These are phyloP conservation scores for Nylanderia fulva DNA, from an alignment of 1,140 invertebrate genomes.

Conservation along the genomic window DNA sequence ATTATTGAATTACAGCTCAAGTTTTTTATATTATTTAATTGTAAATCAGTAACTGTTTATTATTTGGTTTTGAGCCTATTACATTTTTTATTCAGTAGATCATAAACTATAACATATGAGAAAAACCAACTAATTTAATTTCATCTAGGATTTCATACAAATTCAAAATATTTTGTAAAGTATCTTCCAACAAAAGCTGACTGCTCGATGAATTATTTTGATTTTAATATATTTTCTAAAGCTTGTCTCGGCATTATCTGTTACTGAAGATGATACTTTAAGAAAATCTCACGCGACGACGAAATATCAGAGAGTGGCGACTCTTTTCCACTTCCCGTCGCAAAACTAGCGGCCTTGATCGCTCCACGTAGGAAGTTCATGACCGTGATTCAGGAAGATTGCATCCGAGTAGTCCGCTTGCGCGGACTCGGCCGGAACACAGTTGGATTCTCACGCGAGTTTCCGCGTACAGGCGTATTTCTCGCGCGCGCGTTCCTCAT, in stretches of 20 bases:
- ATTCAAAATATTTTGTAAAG: too few relatives aligned
- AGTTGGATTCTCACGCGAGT: conserved; percentile 69
- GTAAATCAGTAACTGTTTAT: too few relatives aligned
- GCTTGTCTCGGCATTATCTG: not conserved
- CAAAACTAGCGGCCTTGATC: conserved; percentile 50
- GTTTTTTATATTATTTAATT: too few relatives aligned
- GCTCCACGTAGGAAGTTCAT: conserved; percentile 48
- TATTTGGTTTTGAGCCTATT: too few relatives aligned
- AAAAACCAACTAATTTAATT: too few relatives aligned
- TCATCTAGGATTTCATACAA: too few relatives aligned
- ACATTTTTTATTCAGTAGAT: too few relatives aligned
- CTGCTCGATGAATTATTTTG: conserved; percentile 11
- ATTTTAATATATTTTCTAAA: not conserved
- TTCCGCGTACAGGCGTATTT: conserved; percentile 57
- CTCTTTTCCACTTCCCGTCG: conserved; percentile 1
- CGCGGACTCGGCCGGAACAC: conserved; percentile 39
- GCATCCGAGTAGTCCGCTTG: conserved; percentile 10
- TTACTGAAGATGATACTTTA: not conserved
- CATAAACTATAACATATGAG: too few relatives aligned
- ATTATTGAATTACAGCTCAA: too few relatives aligned
- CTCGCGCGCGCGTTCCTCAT: conserved; percentile 42
- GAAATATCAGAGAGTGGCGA: conserved; percentile 13
- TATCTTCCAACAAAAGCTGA: too few relatives aligned
- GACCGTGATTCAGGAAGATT: conserved; percentile 39
- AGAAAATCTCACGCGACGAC: too few relatives aligned